Percentiles rank a stretch among this genome's conserved stretches.
Evolutionary conservation across 2,888 invertebrate species (phyloP).

Genomic region (Imbricaverruca yamaguchii): DNA sequence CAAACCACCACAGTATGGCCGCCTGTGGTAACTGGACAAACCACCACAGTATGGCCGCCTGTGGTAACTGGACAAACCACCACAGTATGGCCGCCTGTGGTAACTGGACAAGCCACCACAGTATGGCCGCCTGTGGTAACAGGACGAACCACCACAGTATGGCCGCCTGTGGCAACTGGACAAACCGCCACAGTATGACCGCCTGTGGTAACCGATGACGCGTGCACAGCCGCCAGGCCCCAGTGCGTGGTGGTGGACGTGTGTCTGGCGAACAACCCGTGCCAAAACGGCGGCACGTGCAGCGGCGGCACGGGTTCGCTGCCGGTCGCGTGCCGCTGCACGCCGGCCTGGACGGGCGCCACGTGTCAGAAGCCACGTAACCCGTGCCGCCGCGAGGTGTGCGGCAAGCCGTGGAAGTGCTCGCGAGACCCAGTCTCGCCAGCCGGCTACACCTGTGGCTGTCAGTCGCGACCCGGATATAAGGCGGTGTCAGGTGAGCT

Average conservation of each 20-base stretch:
- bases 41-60: no score
- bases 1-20: no score
- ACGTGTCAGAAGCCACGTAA: not conserved
- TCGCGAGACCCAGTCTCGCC: not conserved
- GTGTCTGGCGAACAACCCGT: not conserved
- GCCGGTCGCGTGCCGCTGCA: not conserved
- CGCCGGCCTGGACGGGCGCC: constrained; percentile 1
- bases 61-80: no score
- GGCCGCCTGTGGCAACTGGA: no score
- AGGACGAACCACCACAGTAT: no score
- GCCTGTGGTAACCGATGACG: no score
- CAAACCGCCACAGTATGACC: no score
- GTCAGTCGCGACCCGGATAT: not conserved
- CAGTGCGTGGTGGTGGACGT: constrained; percentile 6
- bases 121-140: no score
- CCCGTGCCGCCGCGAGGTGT: not conserved
- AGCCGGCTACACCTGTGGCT: constrained; percentile 19
- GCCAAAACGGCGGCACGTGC: constrained; percentile 11
- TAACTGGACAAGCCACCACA: no score
- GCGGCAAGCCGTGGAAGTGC: constrained; percentile 3
- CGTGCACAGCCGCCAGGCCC: not conserved
- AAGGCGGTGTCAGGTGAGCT: not conserved
- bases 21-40: no score
- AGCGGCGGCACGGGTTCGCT: not conserved
- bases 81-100: no score